These are phyloP conservation scores for Aphelenchoides avenae DNA, from an alignment of 1,140 invertebrate species.

Conservation along the genomic window DNA sequence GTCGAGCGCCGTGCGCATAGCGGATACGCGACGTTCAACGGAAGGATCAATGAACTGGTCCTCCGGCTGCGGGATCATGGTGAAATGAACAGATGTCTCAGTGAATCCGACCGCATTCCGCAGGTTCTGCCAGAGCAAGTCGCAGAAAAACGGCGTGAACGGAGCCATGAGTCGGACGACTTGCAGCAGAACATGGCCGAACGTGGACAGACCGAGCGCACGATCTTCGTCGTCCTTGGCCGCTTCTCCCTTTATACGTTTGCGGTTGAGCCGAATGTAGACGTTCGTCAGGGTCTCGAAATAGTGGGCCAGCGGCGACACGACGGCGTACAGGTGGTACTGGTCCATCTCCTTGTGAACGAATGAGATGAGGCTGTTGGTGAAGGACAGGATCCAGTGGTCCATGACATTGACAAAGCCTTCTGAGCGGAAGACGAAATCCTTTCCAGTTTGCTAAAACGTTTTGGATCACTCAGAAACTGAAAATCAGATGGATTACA, in stretches of 20 bases:
- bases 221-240: constrained; percentile 69
- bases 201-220: constrained; percentile 75
- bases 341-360: constrained; percentile 84
- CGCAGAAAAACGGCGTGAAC: constrained; percentile 93
- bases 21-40: constrained; percentile 81
- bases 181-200: constrained; percentile 80
- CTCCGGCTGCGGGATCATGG: constrained; percentile 44
- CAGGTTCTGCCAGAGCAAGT: constrained; percentile 88
- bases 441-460: constrained; percentile 41
- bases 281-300: constrained; percentile 97
- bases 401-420: constrained; percentile 80
- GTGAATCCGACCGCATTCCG: constrained; percentile 61
- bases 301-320: constrained; percentile 85
- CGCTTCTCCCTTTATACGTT: constrained; percentile 69
- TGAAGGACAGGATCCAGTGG: constrained; percentile 91
- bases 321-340: constrained; percentile 89
- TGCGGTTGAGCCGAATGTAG: constrained; percentile 94
- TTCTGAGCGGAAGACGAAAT: constrained; percentile 30
- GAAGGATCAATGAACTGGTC: constrained; percentile 73
- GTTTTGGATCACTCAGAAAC: constrained; percentile 7
- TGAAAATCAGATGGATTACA: constrained; percentile 62
- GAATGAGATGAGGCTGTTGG: constrained; percentile 82
- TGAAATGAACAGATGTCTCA: constrained; percentile 55
- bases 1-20: constrained; percentile 93
- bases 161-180: constrained; percentile 83